phyloP scores from a whole-genome alignment of 2,888 invertebrate genomes.

The Heteromyza rotundicornis region DNA sequence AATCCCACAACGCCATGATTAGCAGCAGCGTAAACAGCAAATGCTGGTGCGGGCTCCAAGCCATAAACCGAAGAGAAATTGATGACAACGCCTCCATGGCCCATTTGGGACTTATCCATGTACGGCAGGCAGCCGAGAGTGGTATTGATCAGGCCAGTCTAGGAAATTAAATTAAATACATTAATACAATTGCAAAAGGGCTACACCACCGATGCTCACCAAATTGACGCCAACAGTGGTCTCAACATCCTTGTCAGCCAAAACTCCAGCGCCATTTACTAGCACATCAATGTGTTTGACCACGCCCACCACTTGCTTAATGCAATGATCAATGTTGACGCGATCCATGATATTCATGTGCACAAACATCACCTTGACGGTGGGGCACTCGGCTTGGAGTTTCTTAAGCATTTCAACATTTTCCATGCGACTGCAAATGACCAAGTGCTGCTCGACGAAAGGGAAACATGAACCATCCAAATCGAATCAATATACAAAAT shows the following conservation, averaged over 20 bases:
- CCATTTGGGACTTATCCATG: slow-evolving; percentile 57
- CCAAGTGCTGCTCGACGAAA: slow-evolving; percentile 36
- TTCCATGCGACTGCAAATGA: slow-evolving; percentile 54
- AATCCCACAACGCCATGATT: slow-evolving; percentile 59
- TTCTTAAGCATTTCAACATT: slow-evolving; percentile 54
- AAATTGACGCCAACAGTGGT: slow-evolving; percentile 56
- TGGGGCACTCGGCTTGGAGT: slow-evolving; percentile 46
- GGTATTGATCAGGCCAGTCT: slow-evolving; percentile 54
- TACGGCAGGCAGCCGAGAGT: slow-evolving; percentile 50
- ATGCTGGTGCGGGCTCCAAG: slow-evolving; percentile 52
- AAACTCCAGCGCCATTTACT: slow-evolving; percentile 51
- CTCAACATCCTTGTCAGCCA: slow-evolving; percentile 56
- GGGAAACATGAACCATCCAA: neutral
- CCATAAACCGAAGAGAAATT: slow-evolving; percentile 58
- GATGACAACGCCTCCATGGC: slow-evolving; percentile 54
- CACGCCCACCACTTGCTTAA: slow-evolving; percentile 45
- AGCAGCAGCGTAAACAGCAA: slow-evolving; percentile 55
- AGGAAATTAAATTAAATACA: slow-evolving; percentile 9
- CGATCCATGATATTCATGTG: slow-evolving; percentile 51
- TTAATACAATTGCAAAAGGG: no score
- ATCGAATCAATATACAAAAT: neutral
- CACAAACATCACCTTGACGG: slow-evolving; percentile 45
- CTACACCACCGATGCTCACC: no score
- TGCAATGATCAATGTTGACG: slow-evolving; percentile 46
- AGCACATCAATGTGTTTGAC: slow-evolving; percentile 54